phyloP scores from a whole-genome alignment of 2,113 vertebrate genomes.

The Passer domesticus region DNA sequence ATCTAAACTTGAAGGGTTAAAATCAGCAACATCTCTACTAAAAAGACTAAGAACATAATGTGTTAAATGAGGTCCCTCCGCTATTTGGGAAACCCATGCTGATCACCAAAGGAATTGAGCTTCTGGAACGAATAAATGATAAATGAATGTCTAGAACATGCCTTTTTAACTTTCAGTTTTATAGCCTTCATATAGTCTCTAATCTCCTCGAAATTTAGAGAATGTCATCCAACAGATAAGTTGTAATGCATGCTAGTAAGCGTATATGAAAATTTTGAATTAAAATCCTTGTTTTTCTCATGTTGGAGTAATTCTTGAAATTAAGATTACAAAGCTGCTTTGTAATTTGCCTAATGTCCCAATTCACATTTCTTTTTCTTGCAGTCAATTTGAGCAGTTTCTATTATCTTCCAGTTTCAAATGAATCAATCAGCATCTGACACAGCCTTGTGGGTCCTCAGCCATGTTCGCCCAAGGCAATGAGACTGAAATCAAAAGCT shows the following conservation, averaged over 20 bases:
- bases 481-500: conserved; percentile 76
- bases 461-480: conserved; percentile 73
- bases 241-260: background rate
- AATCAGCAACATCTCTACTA: background rate
- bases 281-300: conserved; percentile 22
- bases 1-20: background rate
- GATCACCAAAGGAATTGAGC: background rate
- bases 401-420: conserved; percentile 76
- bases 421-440: conserved; percentile 77
- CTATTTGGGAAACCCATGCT: background rate
- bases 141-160: background rate
- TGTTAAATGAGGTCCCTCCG: background rate
- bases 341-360: conserved; percentile 71
- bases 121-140: background rate
- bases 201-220: background rate
- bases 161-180: conserved; percentile 20
- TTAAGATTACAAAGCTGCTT: conserved; percentile 68
- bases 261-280: background rate
- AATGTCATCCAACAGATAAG: background rate
- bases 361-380: conserved; percentile 69
- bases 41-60: background rate
- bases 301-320: conserved; percentile 62
- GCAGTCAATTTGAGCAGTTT: conserved; percentile 70
- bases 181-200: background rate
- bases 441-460: conserved; percentile 72